Evolutionary conservation across 1,140 invertebrate species (phyloP).

Genomic region (Odontomachus brunneus): DNA sequence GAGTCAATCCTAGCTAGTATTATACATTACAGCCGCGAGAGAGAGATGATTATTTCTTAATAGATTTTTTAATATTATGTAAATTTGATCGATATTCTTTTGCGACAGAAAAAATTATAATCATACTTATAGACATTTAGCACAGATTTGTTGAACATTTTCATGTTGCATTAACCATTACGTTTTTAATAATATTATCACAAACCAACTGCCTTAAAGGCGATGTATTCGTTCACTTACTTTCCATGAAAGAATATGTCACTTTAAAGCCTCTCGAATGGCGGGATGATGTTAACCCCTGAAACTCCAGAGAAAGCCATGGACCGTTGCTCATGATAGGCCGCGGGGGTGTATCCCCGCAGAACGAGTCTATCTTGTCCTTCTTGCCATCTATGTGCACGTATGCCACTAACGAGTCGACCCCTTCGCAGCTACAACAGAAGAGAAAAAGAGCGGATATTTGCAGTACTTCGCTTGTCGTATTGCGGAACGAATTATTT

Average conservation of each 20-base stretch:
- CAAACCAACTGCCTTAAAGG: too few species aligned
- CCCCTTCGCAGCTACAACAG: constrained; percentile 89
- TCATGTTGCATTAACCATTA: too few species aligned
- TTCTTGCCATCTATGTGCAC: constrained; percentile 91
- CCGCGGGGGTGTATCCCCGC: constrained; percentile 91
- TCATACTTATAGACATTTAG: too few species aligned
- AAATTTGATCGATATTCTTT: too few species aligned
- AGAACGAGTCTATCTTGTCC: constrained; percentile 93
- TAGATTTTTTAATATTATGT: too few species aligned
- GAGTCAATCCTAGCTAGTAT: too few species aligned
- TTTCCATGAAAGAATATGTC: constrained; percentile 94
- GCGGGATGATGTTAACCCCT: constrained; percentile 90
- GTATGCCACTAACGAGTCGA: constrained; percentile 92
- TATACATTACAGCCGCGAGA: too few species aligned
- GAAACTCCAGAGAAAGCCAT: constrained; percentile 92
- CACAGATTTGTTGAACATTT: too few species aligned
- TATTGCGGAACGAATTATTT: constrained; percentile 19
- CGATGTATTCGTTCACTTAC: constrained; percentile 87
- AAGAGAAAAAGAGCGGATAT: constrained; percentile 6
- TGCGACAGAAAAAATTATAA: too few species aligned
- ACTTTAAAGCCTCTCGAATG: constrained; percentile 93
- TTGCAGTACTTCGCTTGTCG: neutral
- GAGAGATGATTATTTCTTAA: too few species aligned
- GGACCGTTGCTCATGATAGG: constrained; percentile 96
- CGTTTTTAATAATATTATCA: too few species aligned